These are phyloP conservation scores for Nannospalax galili DNA, from an alignment of 2,113 vertebrate species.

Conservation along the genomic window DNA sequence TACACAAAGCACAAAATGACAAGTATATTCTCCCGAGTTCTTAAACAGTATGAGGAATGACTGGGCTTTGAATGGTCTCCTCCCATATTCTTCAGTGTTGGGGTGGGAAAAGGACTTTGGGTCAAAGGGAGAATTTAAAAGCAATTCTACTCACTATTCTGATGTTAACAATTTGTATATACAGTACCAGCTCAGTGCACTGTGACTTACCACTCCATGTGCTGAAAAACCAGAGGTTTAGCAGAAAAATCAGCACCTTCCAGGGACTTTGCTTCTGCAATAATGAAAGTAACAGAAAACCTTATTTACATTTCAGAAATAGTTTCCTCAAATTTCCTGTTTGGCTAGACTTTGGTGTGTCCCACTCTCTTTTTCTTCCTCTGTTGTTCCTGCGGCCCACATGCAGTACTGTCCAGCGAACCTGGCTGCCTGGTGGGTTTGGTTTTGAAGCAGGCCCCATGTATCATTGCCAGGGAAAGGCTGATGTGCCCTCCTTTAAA, in stretches of 20 bases:
- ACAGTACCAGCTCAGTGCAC: conserved; percentile 41
- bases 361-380: conserved; percentile 23
- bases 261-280: conserved; percentile 71
- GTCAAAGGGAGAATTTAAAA: neutral
- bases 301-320: conserved; percentile 87
- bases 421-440: neutral
- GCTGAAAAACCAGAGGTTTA: conserved; percentile 77
- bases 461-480: neutral
- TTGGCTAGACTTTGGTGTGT: conserved; percentile 78
- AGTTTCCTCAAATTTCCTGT: conserved; percentile 84
- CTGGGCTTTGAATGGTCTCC: neutral
- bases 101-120: neutral
- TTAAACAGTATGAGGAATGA: neutral
- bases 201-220: conserved; percentile 64
- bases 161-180: neutral
- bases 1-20: neutral
- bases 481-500: neutral
- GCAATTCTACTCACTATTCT: conserved; percentile 13
- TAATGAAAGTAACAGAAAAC: conserved; percentile 85
- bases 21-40: neutral
- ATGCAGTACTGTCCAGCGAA: neutral
- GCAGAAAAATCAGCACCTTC: conserved; percentile 77
- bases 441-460: neutral
- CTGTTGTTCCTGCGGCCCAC: conserved; percentile 54
- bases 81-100: neutral